A percentile compares a stretch with the other conserved stretches of the same genome.
Evolutionary conservation across 2,888 invertebrate species (phyloP).

Genomic region (Metallyticus violacea): DNA sequence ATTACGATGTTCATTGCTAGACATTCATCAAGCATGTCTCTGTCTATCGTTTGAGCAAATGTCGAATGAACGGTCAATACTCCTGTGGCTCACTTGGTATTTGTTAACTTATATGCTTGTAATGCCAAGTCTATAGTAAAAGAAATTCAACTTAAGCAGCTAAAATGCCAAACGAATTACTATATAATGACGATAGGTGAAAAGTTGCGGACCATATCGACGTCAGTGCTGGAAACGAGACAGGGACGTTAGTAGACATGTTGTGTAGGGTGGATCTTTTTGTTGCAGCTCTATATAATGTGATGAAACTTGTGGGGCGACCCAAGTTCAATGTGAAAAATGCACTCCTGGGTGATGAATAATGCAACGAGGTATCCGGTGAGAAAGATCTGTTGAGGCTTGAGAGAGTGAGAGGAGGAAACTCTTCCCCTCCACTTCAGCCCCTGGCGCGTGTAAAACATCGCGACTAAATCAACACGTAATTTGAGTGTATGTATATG

Average conservation of each 20-base stretch:
- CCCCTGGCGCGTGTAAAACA: conserved; percentile 10
- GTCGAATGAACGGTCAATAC: too few species aligned
- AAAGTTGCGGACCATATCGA: too few species aligned
- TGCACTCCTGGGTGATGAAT: conserved; percentile 39
- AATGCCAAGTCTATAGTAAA: too few species aligned
- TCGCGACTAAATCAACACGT: conserved; percentile 28
- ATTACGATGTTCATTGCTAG: too few species aligned
- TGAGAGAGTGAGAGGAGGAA: background rate
- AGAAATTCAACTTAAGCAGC: too few species aligned
- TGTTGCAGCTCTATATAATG: background rate
- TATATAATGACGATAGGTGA: too few species aligned
- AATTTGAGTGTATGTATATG: conserved; percentile 26
- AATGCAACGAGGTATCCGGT: conserved; percentile 33
- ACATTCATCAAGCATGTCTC: too few species aligned
- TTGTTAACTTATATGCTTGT: too few species aligned
- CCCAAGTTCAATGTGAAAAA: conserved; percentile 37
- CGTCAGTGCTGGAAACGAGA: background rate
- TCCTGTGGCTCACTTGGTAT: too few species aligned
- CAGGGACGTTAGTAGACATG: too few species aligned
- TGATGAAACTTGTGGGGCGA: background rate
- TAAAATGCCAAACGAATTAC: too few species aligned
- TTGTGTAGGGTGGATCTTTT: background rate
- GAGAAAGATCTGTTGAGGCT: background rate
- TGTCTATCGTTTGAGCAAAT: too few species aligned
- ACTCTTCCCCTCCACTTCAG: background rate